phyloP scores from a whole-genome alignment of 1,140 invertebrate genomes.

The Matsumurasca onukii region DNA sequence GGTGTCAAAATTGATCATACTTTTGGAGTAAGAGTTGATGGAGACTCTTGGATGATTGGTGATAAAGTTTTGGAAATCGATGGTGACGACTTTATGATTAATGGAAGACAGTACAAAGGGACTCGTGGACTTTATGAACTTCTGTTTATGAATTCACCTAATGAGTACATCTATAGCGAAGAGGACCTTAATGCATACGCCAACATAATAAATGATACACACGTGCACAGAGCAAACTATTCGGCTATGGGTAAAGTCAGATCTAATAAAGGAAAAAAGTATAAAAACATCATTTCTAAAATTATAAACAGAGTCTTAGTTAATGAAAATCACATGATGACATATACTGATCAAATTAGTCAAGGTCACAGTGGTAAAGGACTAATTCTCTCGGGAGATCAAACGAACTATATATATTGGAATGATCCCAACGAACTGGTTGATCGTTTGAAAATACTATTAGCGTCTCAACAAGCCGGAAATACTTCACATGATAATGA shows the following conservation, averaged over 20 bases:
- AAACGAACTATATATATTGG: slow-evolving; percentile 15
- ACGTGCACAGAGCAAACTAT: slow-evolving; percentile 18
- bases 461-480: neutral
- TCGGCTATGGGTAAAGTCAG: neutral
- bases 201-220: neutral
- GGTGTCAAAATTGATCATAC: slow-evolving; percentile 10
- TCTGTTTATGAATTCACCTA: slow-evolving; percentile 2
- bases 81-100: neutral
- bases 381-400: neutral
- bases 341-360: neutral
- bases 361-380: neutral
- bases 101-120: neutral
- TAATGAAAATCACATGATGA: neutral
- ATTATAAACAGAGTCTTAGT: neutral
- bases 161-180: neutral
- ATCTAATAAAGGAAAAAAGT: slow-evolving; percentile 20
- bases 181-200: slow-evolving; percentile 14
- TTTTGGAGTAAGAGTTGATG: neutral
- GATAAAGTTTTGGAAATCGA: slow-evolving; percentile 2
- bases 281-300: neutral
- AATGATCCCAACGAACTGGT: slow-evolving; percentile 16
- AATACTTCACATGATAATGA: neutral
- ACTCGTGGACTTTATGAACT: slow-evolving; percentile 14
- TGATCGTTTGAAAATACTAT: slow-evolving; percentile 1
- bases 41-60: slow-evolving; percentile 9